Evolutionary conservation across 2,888 invertebrate species (phyloP), one percentile per base, ranked within the genome.

Genomic region (Silvanus unidentatus): DNA sequence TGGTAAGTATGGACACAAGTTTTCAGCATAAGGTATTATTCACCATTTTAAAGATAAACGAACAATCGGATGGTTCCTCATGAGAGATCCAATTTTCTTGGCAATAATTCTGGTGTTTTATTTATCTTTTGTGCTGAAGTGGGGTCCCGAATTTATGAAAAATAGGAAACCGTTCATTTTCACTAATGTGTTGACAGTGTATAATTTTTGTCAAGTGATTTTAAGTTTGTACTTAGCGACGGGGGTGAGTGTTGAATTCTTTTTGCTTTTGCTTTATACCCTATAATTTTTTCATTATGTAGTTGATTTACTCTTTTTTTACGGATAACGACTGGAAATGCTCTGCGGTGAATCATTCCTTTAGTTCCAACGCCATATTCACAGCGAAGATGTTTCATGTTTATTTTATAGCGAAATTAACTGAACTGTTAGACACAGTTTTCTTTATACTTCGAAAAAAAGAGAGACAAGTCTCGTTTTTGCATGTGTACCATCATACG

Each of bases 381-480:
- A 75, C 82, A 57, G 79, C 79, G 0, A 75, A 81, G 60, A 86
- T 84, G 5, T 88, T 89, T 36, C 90, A 92, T 75, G 76, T 85
- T 60, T 95, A 93, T 68, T 92, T 88, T 69, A 69, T 93, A 57
- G 89, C 91, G 44, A 95, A 95, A 74, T 83, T 94, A 52, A 83
- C 89, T 1, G 95, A 95, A 68, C 80, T 95, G 2, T 76, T 93
- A 40, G 94, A 95, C 65, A 94, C 94, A 1, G 82, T 94, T 14
- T 95, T 95, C 77, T 96, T 96, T 73, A 88, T 95, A 12, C 75
- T 95, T 60, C 79, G 95, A 42, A 96, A 96, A 75, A 95, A 94
- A 64, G 82, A 89, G 53, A 80, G 81, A 5, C 95, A 96, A 73
- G 84, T 95, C 40, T 87, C 90, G 1, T 89, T 91, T 68, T 80